These are phyloP conservation scores for Heliconius hermathena DNA, from an alignment of 1,140 invertebrate genomes.

Conservation along the genomic window DNA sequence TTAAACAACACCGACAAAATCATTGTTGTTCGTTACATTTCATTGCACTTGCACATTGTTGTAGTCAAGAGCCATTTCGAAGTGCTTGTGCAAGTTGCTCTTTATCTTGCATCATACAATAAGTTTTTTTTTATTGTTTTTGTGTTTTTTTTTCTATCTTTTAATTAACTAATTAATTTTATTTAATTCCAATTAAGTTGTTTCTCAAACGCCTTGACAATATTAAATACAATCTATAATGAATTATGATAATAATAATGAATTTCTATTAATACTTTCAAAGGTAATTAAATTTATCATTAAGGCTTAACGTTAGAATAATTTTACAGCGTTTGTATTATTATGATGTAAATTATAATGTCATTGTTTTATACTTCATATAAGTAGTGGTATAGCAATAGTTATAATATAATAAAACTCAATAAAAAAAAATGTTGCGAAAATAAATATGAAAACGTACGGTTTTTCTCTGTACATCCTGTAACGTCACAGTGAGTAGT, in stretches of 20 bases:
- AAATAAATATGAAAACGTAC: not conserved
- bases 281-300: not conserved
- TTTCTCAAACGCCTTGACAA: not conserved
- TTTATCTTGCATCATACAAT: conserved; percentile 13
- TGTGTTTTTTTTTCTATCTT: not conserved
- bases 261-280: not conserved
- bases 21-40: conserved; percentile 13
- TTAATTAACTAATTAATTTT: not conserved
- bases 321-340: not conserved
- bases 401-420: not conserved
- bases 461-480: not conserved
- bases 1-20: conserved; percentile 20
- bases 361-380: not conserved
- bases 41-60: conserved; percentile 15
- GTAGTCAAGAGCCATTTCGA: not conserved
- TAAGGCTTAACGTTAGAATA: not conserved
- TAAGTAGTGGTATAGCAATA: not conserved
- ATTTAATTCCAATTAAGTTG: not conserved
- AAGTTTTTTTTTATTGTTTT: not conserved
- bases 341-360: not conserved
- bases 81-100: not conserved
- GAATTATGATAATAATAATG: too few species aligned
- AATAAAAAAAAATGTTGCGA: not conserved
- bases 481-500: not conserved
- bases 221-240: too few species aligned